Evolutionary conservation across 1,140 invertebrate species (phyloP).

Genomic region (Battus philenor): DNA sequence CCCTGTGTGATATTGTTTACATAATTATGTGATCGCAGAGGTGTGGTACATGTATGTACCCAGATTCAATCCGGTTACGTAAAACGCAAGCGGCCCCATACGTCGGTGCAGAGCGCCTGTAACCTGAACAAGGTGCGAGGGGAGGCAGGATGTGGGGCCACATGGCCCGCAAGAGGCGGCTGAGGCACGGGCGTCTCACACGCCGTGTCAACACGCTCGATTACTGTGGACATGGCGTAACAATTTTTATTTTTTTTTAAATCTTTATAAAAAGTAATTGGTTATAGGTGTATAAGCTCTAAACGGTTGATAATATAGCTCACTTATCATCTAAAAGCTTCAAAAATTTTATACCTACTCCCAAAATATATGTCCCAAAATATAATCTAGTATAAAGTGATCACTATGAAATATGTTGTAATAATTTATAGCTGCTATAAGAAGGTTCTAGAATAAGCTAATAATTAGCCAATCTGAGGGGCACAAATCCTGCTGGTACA

Average conservation of each 20-base stretch:
- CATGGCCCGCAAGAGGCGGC: slow-evolving; percentile 57
- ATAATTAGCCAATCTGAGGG: no score
- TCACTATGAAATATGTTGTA: no score
- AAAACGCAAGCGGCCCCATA: background rate
- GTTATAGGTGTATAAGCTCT: no score
- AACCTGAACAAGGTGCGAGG: slow-evolving; percentile 44
- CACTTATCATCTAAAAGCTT: no score
- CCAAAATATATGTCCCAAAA: no score
- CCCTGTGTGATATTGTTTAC: no score
- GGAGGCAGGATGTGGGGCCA: slow-evolving; percentile 51
- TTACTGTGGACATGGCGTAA: slow-evolving; percentile 16
- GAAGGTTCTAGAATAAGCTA: no score
- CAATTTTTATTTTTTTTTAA: slow-evolving; percentile 2
- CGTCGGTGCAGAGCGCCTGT: slow-evolving; percentile 18
- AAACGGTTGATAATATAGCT: background rate
- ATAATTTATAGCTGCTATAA: no score
- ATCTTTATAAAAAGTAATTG: background rate
- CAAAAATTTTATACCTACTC: no score
- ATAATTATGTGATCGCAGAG: no score
- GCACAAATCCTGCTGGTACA: no score
- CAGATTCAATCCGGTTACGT: slow-evolving; percentile 10
- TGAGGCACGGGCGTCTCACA: slow-evolving; percentile 49
- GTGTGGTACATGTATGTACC: background rate
- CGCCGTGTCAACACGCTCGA: slow-evolving; percentile 1
- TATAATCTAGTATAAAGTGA: no score